A percentile compares a stretch with the other conserved stretches of the same genome.
Evolutionary conservation across 1,140 invertebrate genomes (phyloP).

Genomic region (Ganaspis sp.): DNA sequence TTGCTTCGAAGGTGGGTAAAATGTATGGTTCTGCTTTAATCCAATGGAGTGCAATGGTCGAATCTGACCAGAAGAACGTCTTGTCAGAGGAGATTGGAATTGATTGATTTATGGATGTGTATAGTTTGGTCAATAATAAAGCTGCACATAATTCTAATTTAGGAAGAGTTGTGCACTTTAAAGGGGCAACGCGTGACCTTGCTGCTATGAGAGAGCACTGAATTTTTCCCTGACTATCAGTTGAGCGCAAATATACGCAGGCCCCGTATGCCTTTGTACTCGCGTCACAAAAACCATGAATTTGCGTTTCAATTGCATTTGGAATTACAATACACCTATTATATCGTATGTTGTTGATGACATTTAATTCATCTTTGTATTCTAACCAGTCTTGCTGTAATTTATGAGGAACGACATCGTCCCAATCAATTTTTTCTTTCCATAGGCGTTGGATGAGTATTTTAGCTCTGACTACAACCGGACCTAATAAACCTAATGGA

Average conservation of each 20-base stretch:
- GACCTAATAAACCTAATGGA: too few relatives aligned
- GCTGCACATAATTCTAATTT: background rate
- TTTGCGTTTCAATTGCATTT: background rate
- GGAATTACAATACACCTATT: background rate
- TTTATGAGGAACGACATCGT: too few relatives aligned
- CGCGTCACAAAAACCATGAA: slow-evolving; percentile 36
- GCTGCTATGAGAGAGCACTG: background rate
- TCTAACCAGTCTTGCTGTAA: background rate
- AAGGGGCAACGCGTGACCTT: background rate
- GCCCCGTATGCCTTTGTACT: background rate
- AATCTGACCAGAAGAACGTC: background rate
- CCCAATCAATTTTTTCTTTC: too few relatives aligned
- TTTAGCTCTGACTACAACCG: too few relatives aligned
- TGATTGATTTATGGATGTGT: background rate
- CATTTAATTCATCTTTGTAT: background rate
- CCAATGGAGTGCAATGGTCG: too few relatives aligned
- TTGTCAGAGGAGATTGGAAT: background rate
- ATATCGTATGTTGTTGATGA: background rate
- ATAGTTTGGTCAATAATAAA: background rate
- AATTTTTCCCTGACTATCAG: background rate
- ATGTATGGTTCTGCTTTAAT: too few relatives aligned
- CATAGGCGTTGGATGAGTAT: too few relatives aligned
- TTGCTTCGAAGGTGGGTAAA: too few relatives aligned
- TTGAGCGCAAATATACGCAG: too few relatives aligned
- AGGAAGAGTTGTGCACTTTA: background rate